Evolutionary conservation across 1,140 invertebrate genomes (phyloP).

Genomic region (Drosophila takahashii): DNA sequence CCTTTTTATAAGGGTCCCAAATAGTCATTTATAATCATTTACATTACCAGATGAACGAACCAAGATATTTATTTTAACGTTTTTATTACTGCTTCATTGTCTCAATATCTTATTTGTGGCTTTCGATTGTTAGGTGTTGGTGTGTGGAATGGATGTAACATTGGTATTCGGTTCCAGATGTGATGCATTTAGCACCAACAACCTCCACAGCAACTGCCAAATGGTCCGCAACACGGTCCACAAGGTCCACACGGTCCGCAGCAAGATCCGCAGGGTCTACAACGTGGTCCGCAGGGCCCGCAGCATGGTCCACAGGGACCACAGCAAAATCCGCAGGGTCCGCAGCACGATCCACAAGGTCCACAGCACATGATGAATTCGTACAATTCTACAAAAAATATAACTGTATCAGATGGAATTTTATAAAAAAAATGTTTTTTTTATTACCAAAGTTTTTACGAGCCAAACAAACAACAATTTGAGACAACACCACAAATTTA

Average conservation of each 20-base stretch:
- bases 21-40: too few species aligned
- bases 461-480: constrained; percentile 13
- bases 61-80: too few species aligned
- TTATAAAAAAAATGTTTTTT: neutral
- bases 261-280: constrained; percentile 1
- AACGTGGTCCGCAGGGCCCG: constrained; percentile 14
- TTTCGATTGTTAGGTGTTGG: neutral
- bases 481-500: constrained; percentile 24
- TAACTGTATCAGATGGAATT: neutral
- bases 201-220: constrained; percentile 22
- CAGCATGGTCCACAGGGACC: constrained; percentile 10
- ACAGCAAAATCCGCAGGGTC: constrained; percentile 25
- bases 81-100: too few species aligned
- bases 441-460: neutral
- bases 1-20: too few species aligned
- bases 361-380: constrained; percentile 34
- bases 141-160: neutral
- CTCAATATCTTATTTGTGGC: neutral
- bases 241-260: constrained; percentile 8
- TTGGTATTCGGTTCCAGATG: neutral
- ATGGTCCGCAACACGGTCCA: constrained; percentile 14
- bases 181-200: neutral
- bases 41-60: too few species aligned
- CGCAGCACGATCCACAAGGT: constrained; percentile 32
- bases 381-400: constrained; percentile 7